phyloP scores from a whole-genome alignment of 1,140 invertebrate genomes.

The Sycophaga agraensis region DNA sequence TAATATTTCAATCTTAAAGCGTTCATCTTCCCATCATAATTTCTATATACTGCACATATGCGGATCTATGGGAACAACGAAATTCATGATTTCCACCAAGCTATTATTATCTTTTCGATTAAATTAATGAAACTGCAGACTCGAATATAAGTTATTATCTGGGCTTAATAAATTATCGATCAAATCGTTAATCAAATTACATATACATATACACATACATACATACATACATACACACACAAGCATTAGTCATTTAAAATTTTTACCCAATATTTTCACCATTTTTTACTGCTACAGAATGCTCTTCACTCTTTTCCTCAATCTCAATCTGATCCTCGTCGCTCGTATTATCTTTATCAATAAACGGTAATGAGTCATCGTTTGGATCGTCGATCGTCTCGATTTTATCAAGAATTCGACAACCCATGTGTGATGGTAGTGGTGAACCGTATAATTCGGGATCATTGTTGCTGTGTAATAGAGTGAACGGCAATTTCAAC shows the following conservation, averaged over 20 bases:
- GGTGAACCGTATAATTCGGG: constrained; percentile 41
- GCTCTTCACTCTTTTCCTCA: background rate
- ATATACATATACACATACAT: too few relatives aligned
- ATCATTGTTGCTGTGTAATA: constrained; percentile 63
- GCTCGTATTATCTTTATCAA: constrained; percentile 23
- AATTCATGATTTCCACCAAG: too few relatives aligned
- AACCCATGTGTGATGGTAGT: constrained; percentile 10
- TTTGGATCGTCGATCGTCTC: constrained; percentile 28
- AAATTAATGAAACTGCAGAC: too few relatives aligned
- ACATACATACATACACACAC: too few relatives aligned
- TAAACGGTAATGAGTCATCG: constrained; percentile 23
- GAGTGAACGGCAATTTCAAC: constrained; percentile 77
- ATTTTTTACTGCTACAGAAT: background rate
- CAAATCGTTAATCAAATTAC: background rate
- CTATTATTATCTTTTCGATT: too few relatives aligned
- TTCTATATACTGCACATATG: too few relatives aligned
- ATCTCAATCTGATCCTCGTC: constrained; percentile 14
- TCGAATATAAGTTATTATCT: too few relatives aligned
- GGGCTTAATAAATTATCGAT: background rate
- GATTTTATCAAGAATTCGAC: constrained; percentile 27
- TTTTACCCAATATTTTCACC: background rate
- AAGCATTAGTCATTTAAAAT: background rate
- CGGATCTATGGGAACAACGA: too few relatives aligned
- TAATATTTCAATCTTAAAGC: too few relatives aligned
- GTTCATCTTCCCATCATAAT: too few relatives aligned